A percentile compares a stretch with the other conserved stretches of the same genome.
Evolutionary conservation across 2,888 invertebrate species (phyloP).

Genomic region (Ypsolopha sequella): DNA sequence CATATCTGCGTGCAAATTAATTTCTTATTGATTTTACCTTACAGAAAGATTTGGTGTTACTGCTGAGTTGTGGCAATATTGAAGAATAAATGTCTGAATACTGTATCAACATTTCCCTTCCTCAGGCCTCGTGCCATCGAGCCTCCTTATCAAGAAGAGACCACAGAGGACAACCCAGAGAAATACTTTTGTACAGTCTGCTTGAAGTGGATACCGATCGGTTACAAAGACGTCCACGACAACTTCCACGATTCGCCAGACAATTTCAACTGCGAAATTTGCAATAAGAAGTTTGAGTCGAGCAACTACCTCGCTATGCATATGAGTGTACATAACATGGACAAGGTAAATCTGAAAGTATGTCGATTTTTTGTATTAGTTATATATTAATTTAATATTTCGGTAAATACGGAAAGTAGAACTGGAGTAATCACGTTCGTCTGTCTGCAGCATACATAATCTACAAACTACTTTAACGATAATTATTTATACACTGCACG

Average conservation of each 20-base stretch:
- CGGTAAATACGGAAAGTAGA: too few species aligned
- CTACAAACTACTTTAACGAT: too few species aligned
- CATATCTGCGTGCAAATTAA: too few species aligned
- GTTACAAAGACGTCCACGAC: constrained; percentile 72
- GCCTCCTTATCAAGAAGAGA: constrained; percentile 48
- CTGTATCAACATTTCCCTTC: background rate
- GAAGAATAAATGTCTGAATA: constrained; percentile 13
- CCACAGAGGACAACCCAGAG: constrained; percentile 23
- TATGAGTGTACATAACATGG: constrained; percentile 74
- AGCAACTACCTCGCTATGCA: constrained; percentile 78
- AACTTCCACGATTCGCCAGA: constrained; percentile 75
- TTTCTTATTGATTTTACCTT: too few species aligned
- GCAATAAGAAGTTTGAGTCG: constrained; percentile 79
- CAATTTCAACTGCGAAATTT: constrained; percentile 74
- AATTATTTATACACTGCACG: too few species aligned
- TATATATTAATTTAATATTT: too few species aligned
- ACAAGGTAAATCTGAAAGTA: constrained; percentile 39
- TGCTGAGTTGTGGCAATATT: too few species aligned
- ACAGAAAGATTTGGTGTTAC: too few species aligned
- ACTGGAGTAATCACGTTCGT: too few species aligned
- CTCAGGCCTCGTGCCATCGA: constrained; percentile 47
- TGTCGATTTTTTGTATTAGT: background rate
- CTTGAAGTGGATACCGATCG: constrained; percentile 50
- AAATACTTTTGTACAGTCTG: constrained; percentile 67
- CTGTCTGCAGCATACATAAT: too few species aligned